phyloP scores from a whole-genome alignment of 1,140 invertebrate genomes.

The Gonioctena quinquepunctata region DNA sequence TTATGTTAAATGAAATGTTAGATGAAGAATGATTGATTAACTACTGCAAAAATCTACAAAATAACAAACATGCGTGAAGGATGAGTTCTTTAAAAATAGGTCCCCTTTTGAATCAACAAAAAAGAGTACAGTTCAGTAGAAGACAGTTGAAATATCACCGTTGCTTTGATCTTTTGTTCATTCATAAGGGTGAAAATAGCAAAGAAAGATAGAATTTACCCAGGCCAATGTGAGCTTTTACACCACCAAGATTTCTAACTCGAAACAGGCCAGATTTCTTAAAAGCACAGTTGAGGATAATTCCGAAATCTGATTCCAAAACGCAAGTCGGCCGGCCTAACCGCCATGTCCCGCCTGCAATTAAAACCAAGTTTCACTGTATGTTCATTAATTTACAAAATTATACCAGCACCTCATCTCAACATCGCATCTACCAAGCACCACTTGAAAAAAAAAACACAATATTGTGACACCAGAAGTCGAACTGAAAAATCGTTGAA shows the following conservation, averaged over 20 bases:
- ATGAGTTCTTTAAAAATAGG: not conserved
- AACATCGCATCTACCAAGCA: too few species aligned
- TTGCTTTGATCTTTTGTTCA: too few species aligned
- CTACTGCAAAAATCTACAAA: not conserved
- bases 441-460: too few species aligned
- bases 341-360: slow-evolving; percentile 55
- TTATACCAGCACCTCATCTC: not conserved
- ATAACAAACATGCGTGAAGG: not conserved
- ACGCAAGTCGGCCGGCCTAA: slow-evolving; percentile 73
- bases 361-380: slow-evolving; percentile 36
- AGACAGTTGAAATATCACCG: too few species aligned
- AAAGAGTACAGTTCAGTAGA: not conserved
- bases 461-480: too few species aligned
- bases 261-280: slow-evolving; percentile 87
- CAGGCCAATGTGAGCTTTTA: slow-evolving; percentile 84
- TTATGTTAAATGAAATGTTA: not conserved
- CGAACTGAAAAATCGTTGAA: too few species aligned
- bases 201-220: slow-evolving; percentile 65
- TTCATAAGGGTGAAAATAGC: slow-evolving; percentile 20
- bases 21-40: not conserved
- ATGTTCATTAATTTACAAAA: not conserved
- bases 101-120: not conserved
- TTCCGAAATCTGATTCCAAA: slow-evolving; percentile 84
- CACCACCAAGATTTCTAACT: slow-evolving; percentile 83
- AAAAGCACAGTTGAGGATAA: slow-evolving; percentile 86